Evolutionary conservation across 2,797 vertebrate genomes (phyloP).

Genomic region (Etheostoma perlongum): DNA sequence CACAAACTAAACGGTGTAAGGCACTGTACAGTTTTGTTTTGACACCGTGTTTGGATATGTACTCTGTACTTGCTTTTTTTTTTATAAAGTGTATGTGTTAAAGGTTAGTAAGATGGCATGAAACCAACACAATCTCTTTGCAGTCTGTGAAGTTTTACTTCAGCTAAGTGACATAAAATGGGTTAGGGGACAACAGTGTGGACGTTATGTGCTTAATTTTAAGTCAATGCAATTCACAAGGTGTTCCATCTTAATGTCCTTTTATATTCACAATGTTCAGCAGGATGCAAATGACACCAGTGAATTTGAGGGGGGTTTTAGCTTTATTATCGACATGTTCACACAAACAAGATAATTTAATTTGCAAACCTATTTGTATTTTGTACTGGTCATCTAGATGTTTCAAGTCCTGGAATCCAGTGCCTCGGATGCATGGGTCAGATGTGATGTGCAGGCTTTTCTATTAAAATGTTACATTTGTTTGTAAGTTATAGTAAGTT

Average conservation of each 20-base stretch:
- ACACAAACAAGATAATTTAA: conserved; percentile 32
- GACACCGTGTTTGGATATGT: conserved; percentile 13
- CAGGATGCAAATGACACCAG: background rate
- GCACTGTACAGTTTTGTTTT: conserved; percentile 18
- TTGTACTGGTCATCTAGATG: conserved; percentile 3
- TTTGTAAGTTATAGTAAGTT: conserved; percentile 6
- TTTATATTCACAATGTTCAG: background rate
- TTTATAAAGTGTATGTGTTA: conserved; percentile 11
- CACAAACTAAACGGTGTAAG: conserved; percentile 9
- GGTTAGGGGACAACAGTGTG: background rate
- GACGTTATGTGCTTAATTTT: conserved; percentile 2
- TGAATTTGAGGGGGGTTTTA: background rate
- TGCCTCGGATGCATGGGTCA: conserved; percentile 10
- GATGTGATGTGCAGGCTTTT: conserved; percentile 24
- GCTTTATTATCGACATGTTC: conserved; percentile 12
- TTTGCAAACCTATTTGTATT: conserved; percentile 33
- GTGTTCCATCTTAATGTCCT: background rate
- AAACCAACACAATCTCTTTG: conserved; percentile 3
- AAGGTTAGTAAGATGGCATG: background rate
- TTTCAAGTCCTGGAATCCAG: conserved; percentile 1
- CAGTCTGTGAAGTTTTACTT: conserved; percentile 1
- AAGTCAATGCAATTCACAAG: background rate
- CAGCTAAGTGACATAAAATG: background rate
- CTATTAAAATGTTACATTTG: conserved; percentile 36
- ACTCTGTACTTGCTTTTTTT: conserved; percentile 7